A percentile compares a stretch with the other conserved stretches of the same genome.
Evolutionary conservation across 2,113 vertebrate genomes (phyloP).

Genomic region (Tetrao urogallus): DNA sequence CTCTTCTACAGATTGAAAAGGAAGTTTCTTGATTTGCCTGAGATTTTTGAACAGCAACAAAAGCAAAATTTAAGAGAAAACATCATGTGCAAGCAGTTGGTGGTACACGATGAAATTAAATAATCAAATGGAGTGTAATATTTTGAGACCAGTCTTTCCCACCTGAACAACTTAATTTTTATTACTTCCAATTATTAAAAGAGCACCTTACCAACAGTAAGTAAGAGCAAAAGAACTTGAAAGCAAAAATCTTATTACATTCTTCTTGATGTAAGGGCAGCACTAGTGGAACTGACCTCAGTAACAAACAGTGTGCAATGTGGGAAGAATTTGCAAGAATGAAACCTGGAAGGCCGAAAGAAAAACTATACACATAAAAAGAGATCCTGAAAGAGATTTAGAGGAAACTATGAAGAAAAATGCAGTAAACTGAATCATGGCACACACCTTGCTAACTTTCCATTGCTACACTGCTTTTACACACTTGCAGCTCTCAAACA

Average conservation of each 20-base stretch:
- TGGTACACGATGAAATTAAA: not conserved
- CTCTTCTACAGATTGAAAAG: constrained; percentile 43
- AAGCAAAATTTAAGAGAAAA: not conserved
- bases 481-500: not conserved
- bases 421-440: not conserved
- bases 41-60: constrained; percentile 21
- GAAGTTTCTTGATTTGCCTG: constrained; percentile 55
- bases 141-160: not conserved
- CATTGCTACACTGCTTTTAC: not conserved
- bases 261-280: not conserved
- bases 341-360: not conserved
- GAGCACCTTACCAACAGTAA: not conserved
- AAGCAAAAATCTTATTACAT: not conserved
- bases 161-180: constrained; percentile 8
- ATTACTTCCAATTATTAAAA: constrained; percentile 14
- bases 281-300: not conserved
- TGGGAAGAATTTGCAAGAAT: not conserved
- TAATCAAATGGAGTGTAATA: not conserved
- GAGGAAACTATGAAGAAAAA: not conserved
- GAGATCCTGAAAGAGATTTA: not conserved
- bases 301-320: not conserved
- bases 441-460: not conserved
- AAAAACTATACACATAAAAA: not conserved
- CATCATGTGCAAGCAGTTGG: not conserved
- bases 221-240: not conserved